Conservation (phyloP, 1,140 invertebrate species). For the Drosophila setifemur region DNA sequence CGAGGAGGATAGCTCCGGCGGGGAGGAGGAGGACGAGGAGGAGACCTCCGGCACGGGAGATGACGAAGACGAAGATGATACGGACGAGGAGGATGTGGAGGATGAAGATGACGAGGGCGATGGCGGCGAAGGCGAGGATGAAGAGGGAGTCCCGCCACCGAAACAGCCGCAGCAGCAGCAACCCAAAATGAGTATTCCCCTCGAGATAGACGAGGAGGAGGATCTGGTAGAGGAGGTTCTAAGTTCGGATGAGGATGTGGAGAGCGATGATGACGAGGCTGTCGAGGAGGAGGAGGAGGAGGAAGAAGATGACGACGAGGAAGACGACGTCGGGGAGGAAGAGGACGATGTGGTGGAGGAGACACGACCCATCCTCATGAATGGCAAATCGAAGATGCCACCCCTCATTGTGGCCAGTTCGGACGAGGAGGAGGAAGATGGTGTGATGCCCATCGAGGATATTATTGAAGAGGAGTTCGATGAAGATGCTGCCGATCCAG, state of each 20-base stretch:
- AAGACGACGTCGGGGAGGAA: constrained; percentile 15
- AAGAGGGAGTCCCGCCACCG: constrained; percentile 22
- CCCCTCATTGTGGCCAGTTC: constrained; percentile 40
- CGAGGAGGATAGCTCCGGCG: constrained; percentile 21
- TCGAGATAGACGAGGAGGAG: constrained; percentile 12
- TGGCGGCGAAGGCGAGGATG: constrained; percentile 29
- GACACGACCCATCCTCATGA: constrained; percentile 40
- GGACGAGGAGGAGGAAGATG: constrained; percentile 25
- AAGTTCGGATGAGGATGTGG: constrained; percentile 46
- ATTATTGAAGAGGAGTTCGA: constrained; percentile 65
- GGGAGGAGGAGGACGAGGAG: constrained; percentile 18
- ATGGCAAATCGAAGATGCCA: constrained; percentile 22
- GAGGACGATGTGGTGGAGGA: constrained; percentile 39
- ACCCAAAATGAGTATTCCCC: background rate
- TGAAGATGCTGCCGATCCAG: constrained; percentile 40
- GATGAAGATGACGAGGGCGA: constrained; percentile 26
- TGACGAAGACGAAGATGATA: constrained; percentile 22
- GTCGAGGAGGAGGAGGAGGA: constrained; percentile 51
- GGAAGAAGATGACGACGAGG: constrained; percentile 44
- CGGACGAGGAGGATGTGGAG: constrained; percentile 12
- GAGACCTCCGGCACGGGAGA: constrained; percentile 28
- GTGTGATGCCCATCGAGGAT: constrained; percentile 48
- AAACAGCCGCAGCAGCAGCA: background rate
- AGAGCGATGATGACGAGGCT: constrained; percentile 23
- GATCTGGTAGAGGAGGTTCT: constrained; percentile 47